Conservation (phyloP, 2,888 invertebrate species). For the Platerodrilus igneus region DNA sequence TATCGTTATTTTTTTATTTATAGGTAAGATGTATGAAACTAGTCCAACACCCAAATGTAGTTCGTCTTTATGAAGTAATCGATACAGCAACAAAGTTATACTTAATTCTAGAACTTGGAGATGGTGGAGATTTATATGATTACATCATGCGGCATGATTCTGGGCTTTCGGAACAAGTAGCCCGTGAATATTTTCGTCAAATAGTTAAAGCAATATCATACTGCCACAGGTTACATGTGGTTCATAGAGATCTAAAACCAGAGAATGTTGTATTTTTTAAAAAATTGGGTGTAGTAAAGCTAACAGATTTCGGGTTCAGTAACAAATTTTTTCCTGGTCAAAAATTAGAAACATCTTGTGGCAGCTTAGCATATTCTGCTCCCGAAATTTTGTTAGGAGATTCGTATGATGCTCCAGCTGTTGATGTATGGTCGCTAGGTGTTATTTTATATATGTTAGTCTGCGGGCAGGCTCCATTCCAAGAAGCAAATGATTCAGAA, state of each 20-base stretch:
- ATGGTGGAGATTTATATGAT: slow-evolving; percentile 98
- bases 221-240: slow-evolving; percentile 88
- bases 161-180: slow-evolving; percentile 77
- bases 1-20: slow-evolving; percentile 26
- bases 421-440: slow-evolving; percentile 98
- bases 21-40: slow-evolving; percentile 96
- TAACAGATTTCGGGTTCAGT: slow-evolving; percentile 98
- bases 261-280: slow-evolving; percentile 99
- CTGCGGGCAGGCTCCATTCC: slow-evolving; percentile 95
- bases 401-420: slow-evolving; percentile 97
- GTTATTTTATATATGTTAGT: slow-evolving; percentile 99
- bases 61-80: slow-evolving; percentile 96
- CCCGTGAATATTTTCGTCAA: slow-evolving; percentile 91
- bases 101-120: slow-evolving; percentile 93
- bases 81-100: slow-evolving; percentile 98
- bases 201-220: slow-evolving; percentile 97
- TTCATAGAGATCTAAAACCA: slow-evolving; percentile 93
- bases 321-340: slow-evolving; percentile 95
- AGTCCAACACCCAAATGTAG: slow-evolving; percentile 98
- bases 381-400: slow-evolving; percentile 98
- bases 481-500: slow-evolving; percentile 99
- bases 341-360: slow-evolving; percentile 96
- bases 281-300: slow-evolving; percentile 91
- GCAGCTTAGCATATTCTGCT: slow-evolving; percentile 97
- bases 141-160: slow-evolving; percentile 95